Evolutionary conservation across 2,797 vertebrate species (phyloP).

Genomic region (Vespertilio murinus): DNA sequence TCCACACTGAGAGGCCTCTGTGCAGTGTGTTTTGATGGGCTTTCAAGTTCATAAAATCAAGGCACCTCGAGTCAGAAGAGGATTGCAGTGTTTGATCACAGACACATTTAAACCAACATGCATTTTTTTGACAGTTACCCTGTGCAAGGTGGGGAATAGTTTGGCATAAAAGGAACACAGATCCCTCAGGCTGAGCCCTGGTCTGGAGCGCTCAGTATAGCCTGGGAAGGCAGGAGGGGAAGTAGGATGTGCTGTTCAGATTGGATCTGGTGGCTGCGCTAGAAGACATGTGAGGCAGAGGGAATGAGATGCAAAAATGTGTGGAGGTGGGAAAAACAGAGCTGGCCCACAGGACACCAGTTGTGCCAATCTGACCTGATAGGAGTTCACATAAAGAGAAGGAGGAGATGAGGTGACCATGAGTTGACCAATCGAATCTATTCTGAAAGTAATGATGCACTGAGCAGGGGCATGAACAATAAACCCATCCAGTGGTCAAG

Average conservation of each 20-base stretch:
- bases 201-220: background rate
- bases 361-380: background rate
- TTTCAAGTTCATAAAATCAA: background rate
- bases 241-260: background rate
- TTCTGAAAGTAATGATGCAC: background rate
- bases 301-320: slow-evolving; percentile 26
- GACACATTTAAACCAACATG: background rate
- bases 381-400: background rate
- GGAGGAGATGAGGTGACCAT: background rate
- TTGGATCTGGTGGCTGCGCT: background rate
- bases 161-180: background rate
- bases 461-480: background rate
- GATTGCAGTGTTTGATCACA: background rate
- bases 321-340: background rate
- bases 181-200: background rate
- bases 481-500: background rate
- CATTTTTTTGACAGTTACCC: background rate
- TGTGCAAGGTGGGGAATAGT: background rate
- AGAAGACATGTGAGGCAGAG: background rate
- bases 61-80: background rate
- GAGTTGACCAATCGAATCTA: background rate
- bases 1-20: background rate
- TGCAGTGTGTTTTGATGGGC: background rate
- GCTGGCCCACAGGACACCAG: background rate
- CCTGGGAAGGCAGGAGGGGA: background rate